Conservation (phyloP, 1,140 invertebrate genomes). For the Meteorus sp. region DNA sequence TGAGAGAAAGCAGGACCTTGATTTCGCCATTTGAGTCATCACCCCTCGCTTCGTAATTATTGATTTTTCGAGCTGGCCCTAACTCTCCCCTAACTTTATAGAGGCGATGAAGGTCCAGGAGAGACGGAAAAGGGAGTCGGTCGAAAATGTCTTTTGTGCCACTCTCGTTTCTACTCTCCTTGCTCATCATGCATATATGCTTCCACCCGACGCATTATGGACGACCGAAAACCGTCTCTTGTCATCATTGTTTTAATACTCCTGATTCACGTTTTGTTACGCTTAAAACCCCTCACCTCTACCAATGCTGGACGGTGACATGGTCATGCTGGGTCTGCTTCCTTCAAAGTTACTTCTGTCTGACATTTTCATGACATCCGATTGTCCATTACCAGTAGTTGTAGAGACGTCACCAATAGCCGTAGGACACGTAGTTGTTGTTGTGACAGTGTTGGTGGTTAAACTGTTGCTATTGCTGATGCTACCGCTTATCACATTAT, state of each 20-base stretch:
- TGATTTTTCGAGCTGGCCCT: constrained; percentile 54
- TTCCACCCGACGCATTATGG: constrained; percentile 39
- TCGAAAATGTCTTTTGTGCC: constrained; percentile 45
- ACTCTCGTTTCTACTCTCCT: constrained; percentile 34
- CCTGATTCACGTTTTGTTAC: not conserved
- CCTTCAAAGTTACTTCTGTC: constrained; percentile 50
- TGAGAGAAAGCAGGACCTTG: constrained; percentile 42
- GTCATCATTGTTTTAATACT: not conserved
- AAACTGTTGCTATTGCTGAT: constrained; percentile 40
- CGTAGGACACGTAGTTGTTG: constrained; percentile 45
- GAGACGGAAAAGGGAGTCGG: constrained; percentile 16
- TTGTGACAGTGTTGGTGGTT: constrained; percentile 47
- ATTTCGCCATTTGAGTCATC: constrained; percentile 60
- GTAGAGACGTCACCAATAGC: constrained; percentile 48
- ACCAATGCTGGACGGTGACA: constrained; percentile 73
- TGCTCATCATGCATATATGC: too few species aligned
- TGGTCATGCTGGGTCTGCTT: constrained; percentile 56
- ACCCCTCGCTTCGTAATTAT: constrained; percentile 58
- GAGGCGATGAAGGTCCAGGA: constrained; percentile 31
- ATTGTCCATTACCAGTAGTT: constrained; percentile 54
- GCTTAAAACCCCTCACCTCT: constrained; percentile 67
- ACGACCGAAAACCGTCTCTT: constrained; percentile 40
- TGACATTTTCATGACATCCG: constrained; percentile 53
- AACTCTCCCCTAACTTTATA: constrained; percentile 58
- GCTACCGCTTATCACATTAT: constrained; percentile 28